Base-by-base conservation (phyloP, 2,888 invertebrate species). In the Catonia carolina region DNA sequence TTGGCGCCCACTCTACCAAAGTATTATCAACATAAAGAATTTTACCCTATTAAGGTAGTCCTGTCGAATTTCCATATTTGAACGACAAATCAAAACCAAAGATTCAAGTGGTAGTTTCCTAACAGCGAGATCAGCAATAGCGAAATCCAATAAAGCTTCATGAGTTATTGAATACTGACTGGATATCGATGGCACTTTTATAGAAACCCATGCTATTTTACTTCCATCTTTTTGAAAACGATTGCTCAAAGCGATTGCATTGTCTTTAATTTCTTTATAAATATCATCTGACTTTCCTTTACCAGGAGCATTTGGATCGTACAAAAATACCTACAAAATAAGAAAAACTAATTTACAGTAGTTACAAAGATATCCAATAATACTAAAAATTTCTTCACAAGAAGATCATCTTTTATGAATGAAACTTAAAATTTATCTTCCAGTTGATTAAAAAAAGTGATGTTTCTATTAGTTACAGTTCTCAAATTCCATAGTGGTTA, bases 21-120 rank as follows among this genome's bases (percentile, higher is more conserved):
- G n/a, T n/a, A n/a, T n/a, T n/a, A n/a, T n/a, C n/a, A n/a, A n/a
- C n/a, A n/a, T n/a, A n/a, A n/a, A n/a, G n/a, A n/a, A n/a, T n/a
- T n/a, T n/a, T 67, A 87, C 89, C 68, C 96, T 78, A 70, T 98
- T 97, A 45, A 97, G 78, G 75, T 92, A 95, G 70, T 95, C 94
- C 47, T 83, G 75, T 66, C 82, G 83, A 64, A 89, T 78, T 66
- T 85, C 84, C 68, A 85, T 80, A 63, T 81, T 78, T 42, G 83
- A 80, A 62, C 82, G 80, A 37, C 80, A 77, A 62, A 88, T 72
- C 61, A 92, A 74, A 58, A 91, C 73, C 7, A 93, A 74, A 66
- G 85, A 82, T 61, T 92, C 89, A 0, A 82, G 73, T 2, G 84
- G 78, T 61, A 89, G 78, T 70, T 86, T 86, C 61, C 79, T 79